A percentile compares a stretch with the other conserved stretches of the same genome.
Conservation (phyloP, 2,113 vertebrate species). For the Catagonus wagneri region DNA sequence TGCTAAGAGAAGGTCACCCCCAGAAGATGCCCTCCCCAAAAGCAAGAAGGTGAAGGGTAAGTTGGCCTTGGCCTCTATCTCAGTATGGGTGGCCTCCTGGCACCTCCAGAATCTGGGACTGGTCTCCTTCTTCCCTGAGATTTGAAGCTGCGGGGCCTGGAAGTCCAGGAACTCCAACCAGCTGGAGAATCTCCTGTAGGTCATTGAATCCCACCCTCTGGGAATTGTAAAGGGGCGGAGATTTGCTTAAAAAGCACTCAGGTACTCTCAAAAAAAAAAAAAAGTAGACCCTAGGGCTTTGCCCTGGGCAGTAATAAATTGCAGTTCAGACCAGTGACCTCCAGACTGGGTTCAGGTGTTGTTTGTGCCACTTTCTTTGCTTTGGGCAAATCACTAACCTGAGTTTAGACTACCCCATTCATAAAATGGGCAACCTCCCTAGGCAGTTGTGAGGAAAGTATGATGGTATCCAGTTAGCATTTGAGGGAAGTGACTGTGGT, state of each 20-base stretch:
- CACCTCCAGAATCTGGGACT: background rate
- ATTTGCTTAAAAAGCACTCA: background rate
- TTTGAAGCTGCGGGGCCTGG: slow-evolving; percentile 12
- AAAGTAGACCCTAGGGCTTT: background rate
- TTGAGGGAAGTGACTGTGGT: background rate
- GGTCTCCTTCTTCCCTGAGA: slow-evolving; percentile 1
- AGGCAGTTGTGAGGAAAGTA: background rate
- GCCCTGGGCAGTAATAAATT: background rate
- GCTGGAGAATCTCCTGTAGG: background rate
- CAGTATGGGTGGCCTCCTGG: background rate
- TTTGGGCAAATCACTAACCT: background rate
- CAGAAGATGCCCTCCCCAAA: slow-evolving; percentile 82
- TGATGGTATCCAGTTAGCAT: background rate
- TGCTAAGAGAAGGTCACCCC: slow-evolving; percentile 84
- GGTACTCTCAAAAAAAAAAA: slow-evolving; percentile 21
- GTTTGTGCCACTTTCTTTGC: background rate
- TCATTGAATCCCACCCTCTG: background rate
- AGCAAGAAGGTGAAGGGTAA: slow-evolving; percentile 93
- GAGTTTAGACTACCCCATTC: background rate
- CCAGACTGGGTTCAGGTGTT: background rate
- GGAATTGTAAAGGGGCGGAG: background rate
- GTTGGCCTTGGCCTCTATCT: background rate
- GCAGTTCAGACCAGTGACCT: background rate
- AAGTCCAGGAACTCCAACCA: background rate
- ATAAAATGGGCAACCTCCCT: background rate